phyloP scores from a whole-genome alignment of 2,797 vertebrate genomes.

The Anabacerthia variegaticeps region DNA sequence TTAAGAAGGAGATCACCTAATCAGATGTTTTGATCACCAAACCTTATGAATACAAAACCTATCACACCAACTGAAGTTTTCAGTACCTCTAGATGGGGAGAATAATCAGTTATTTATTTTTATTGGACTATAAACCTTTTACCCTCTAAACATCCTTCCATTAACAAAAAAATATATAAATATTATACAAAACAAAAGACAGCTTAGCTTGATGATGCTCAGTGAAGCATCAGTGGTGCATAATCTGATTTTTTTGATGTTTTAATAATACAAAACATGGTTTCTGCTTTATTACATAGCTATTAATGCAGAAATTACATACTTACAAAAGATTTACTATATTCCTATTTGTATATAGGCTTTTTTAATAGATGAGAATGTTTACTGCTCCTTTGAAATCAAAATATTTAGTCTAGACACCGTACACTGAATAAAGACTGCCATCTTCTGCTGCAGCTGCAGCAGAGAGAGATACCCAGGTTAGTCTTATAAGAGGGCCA shows the following conservation, averaged over 20 bases:
- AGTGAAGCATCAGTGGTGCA: constrained; percentile 3
- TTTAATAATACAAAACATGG: constrained; percentile 59
- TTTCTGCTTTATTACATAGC: constrained; percentile 38
- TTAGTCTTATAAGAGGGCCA: neutral
- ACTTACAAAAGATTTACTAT: constrained; percentile 53
- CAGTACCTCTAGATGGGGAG: neutral
- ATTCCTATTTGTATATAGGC: constrained; percentile 31
- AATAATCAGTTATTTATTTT: neutral
- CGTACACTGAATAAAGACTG: constrained; percentile 44
- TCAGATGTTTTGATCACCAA: neutral
- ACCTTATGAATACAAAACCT: neutral
- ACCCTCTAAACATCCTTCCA: neutral
- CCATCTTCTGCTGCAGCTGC: constrained; percentile 52
- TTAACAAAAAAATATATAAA: neutral
- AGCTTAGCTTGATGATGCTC: neutral
- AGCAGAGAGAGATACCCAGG: neutral
- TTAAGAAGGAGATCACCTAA: neutral
- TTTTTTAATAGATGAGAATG: constrained; percentile 21
- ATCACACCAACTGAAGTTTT: neutral
- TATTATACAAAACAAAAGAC: neutral
- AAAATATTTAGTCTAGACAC: constrained; percentile 7
- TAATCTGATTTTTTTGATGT: constrained; percentile 36
- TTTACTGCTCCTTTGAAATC: constrained; percentile 1
- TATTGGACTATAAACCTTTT: constrained; percentile 8
- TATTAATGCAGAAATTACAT: constrained; percentile 46